Evolutionary conservation across 2,113 vertebrate species (phyloP), one percentile per base, ranked within the genome.

Genomic region (Lota lota): DNA sequence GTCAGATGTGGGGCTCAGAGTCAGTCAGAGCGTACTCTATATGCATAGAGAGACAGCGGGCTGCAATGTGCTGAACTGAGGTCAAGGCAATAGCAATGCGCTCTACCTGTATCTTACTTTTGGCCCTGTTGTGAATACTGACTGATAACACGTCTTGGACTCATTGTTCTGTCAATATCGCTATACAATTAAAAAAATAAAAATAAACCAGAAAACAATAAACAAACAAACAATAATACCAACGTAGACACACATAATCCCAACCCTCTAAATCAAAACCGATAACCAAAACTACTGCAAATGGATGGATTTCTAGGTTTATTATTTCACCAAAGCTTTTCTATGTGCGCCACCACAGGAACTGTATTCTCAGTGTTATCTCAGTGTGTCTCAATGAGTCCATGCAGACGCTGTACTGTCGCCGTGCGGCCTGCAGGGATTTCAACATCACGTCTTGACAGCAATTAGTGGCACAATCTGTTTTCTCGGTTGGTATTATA

Each of bases 391-490:
- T 56, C 53, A 56, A 56, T 78, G 75, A 88, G 84, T 87, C 83
- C 85, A 82, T 82, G 78, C 88, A 84, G 85, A 85, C 79, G 78
- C 80, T 80, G 22, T 81, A 75, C 85, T 76, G 84, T 85, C 82
- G 87, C 72, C n/a, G 50, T 70, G 70, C 86, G 87, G 82, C 87
- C 88, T 88, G 81, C 77, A 71, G 87, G 88, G 83, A 89, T 86
- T 90, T 88, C 83, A 80, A 82, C 85, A 85, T 90, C 88, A 89
- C 82, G 83, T 89, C 86, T 85, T 90, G 88, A 90, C 88, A 89
- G 88, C 88, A 90, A 90, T 90, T 90, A 90, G 87, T 85, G 87
- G 87, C 86, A 89, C 88, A 89, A 90, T 90, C 88, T 90, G 88
- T 89, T 90, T 87, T 14, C 80, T 77, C 79, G 82, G 86, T 86